A percentile compares a stretch with the other conserved stretches of the same genome.
phyloP scores from a whole-genome alignment of 2,888 invertebrate species.

The Hemicrepidius hirtus region DNA sequence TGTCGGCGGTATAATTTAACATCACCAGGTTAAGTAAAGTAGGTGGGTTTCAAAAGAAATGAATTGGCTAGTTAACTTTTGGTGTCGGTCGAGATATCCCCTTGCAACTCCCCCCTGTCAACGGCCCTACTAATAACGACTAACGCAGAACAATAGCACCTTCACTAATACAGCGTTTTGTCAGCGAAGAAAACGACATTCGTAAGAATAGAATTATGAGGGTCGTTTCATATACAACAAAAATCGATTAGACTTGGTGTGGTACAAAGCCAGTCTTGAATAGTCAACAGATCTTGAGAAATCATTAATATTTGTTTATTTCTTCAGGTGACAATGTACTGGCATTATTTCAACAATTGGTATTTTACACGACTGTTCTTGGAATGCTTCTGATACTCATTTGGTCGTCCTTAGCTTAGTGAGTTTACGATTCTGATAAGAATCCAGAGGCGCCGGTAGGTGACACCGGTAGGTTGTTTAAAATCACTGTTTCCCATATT shows the following conservation, averaged over 20 bases:
- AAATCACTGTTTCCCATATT: slow-evolving; percentile 63
- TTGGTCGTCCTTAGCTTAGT: slow-evolving; percentile 50
- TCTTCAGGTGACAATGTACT: slow-evolving; percentile 42
- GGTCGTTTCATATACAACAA: slow-evolving; percentile 62
- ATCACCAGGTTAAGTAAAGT: slow-evolving; percentile 52
- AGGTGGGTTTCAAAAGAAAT: slow-evolving; percentile 46
- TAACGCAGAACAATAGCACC: slow-evolving; percentile 60
- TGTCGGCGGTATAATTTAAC: slow-evolving; percentile 56
- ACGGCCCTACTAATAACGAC: slow-evolving; percentile 57
- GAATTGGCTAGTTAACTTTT: slow-evolving; percentile 50
- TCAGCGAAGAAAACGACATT: slow-evolving; percentile 56
- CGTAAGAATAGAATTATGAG: slow-evolving; percentile 61
- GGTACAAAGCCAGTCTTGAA: slow-evolving; percentile 44
- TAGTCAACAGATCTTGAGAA: slow-evolving; percentile 56
- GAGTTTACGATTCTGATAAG: slow-evolving; percentile 63
- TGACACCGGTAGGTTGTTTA: slow-evolving; percentile 63
- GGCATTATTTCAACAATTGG: slow-evolving; percentile 57
- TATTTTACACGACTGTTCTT: slow-evolving; percentile 48
- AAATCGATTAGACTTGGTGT: slow-evolving; percentile 61
- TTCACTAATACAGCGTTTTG: slow-evolving; percentile 59
- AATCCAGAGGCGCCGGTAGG: slow-evolving; percentile 63
- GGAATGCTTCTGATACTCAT: slow-evolving; percentile 51
- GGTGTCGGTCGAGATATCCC: slow-evolving; percentile 53
- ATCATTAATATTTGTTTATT: slow-evolving; percentile 61
- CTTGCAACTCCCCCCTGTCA: slow-evolving; percentile 51